These are phyloP conservation scores for Portevinia maculata DNA, from an alignment of 2,888 invertebrate species.

Conservation along the genomic window DNA sequence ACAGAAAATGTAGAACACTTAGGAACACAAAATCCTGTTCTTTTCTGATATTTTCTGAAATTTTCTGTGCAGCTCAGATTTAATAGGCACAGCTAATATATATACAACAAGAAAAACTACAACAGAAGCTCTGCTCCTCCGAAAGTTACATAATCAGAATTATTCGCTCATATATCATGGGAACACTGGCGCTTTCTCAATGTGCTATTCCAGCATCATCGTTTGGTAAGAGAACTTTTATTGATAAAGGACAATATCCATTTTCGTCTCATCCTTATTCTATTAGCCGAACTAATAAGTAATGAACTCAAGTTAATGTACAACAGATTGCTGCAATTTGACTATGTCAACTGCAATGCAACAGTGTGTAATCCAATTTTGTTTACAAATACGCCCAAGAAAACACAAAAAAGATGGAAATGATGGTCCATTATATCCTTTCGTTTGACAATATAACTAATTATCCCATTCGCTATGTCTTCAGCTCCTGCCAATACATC, in stretches of 20 bases:
- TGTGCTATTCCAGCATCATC: no score
- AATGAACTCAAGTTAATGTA: background rate
- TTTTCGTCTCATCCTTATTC: background rate
- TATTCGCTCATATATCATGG: no score
- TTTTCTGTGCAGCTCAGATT: no score
- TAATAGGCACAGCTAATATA: no score
- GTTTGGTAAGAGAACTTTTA: no score
- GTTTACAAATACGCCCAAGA: conserved; percentile 10
- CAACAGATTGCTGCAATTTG: conserved; percentile 3
- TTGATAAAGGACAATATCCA: background rate
- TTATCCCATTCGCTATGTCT: conserved; percentile 9
- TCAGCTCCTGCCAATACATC: conserved; percentile 1
- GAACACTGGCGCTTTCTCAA: no score
- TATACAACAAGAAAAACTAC: no score
- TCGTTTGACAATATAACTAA: conserved; percentile 34
- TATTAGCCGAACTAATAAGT: background rate
- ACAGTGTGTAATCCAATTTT: background rate
- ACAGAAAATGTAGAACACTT: no score
- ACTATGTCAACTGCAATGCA: conserved; percentile 16
- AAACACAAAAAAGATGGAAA: conserved; percentile 10
- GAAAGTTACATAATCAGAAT: no score
- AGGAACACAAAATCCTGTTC: no score
- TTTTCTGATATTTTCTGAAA: no score
- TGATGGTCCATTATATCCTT: background rate
- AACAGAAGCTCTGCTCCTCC: no score